Evolutionary conservation across 2,797 vertebrate species (phyloP), one percentile per base, ranked within the genome.

Genomic region (Petrocephalus schoutedeni): DNA sequence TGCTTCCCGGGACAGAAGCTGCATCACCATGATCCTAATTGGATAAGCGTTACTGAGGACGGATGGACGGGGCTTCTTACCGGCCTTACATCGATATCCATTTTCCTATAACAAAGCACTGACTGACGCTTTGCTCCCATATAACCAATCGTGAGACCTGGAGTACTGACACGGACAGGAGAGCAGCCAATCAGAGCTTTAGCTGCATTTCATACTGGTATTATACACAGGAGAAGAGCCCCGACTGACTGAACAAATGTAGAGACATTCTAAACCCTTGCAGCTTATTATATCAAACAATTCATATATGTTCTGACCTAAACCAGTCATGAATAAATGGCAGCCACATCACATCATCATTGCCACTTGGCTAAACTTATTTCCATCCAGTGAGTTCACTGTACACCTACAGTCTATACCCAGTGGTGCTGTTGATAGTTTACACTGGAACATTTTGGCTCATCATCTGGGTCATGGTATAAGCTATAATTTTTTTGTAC

Each of bases 51-150:
- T 84, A 54, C 6, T 84, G 51, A 84, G 28, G 21, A 84, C 23
- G 4, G 51, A 84, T 54, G n/a, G 49, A 16, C 3, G 51, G 51
- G 1, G 23, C 41, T 84, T 84, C 80, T 88, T 85, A 28, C 14
- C 23, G 8, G 84, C 86, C 77, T 51, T 74, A 74, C 64, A 80
- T 90, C 86, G 84, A 86, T 57, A 56, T 41, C 45, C 80, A 61
- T 82, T 56, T 61, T 41, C 74, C 71, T 87, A 88, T 87, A 89
- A 77, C 84, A 84, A 53, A 80, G 58, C 87, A 77, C 53, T 56
- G 16, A 80, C 88, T 56, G 41, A 85, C 87, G 85, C 85, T 83
- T 89, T 67, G 89, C 86, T 71, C 10, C 67, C 51, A 23, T 45
- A 6, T 84, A 51, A 83, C 80, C 49, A 51, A 56, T 67, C 10